phyloP scores from a whole-genome alignment of 1,140 invertebrate species.

The Dendrolimus punctatus region DNA sequence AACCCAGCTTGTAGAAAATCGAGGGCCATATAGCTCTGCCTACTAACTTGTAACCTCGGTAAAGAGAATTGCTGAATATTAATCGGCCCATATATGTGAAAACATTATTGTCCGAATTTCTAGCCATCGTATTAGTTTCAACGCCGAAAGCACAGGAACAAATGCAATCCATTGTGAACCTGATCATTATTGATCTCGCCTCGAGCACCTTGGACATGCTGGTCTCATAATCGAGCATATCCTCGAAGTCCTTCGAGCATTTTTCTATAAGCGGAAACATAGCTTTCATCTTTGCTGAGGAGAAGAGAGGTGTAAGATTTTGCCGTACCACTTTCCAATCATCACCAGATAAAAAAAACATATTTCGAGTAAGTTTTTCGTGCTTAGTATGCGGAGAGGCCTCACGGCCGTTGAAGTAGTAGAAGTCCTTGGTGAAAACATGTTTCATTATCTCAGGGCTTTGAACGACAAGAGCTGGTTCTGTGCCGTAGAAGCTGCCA shows the following conservation, averaged over 20 bases:
- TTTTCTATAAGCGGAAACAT: slow-evolving; percentile 68
- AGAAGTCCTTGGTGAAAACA: slow-evolving; percentile 68
- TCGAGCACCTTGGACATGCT: slow-evolving; percentile 30
- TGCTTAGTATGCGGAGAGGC: slow-evolving; percentile 58
- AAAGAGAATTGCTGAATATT: slow-evolving; percentile 21
- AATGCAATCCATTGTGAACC: slow-evolving; percentile 74
- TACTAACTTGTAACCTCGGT: slow-evolving; percentile 11
- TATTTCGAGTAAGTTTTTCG: slow-evolving; percentile 33
- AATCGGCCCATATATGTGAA: slow-evolving; percentile 63
- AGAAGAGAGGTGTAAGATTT: slow-evolving; percentile 75
- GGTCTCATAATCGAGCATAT: slow-evolving; percentile 24
- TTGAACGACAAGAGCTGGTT: slow-evolving; percentile 54
- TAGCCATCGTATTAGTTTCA: slow-evolving; percentile 63
- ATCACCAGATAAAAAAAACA: slow-evolving; percentile 55
- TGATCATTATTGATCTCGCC: slow-evolving; percentile 53
- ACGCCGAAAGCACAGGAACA: slow-evolving; percentile 73
- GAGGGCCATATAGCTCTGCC: slow-evolving; percentile 9
- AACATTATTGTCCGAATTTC: slow-evolving; percentile 39
- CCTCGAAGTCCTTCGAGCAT: slow-evolving; percentile 48
- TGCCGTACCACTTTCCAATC: slow-evolving; percentile 73
- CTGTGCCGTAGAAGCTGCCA: slow-evolving; percentile 49
- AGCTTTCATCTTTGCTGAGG: slow-evolving; percentile 72
- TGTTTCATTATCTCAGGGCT: slow-evolving; percentile 66
- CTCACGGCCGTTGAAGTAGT: slow-evolving; percentile 64
- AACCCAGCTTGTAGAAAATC: slow-evolving; percentile 5